phyloP scores from a whole-genome alignment of 2,113 vertebrate genomes.

The Catagonus wagneri region DNA sequence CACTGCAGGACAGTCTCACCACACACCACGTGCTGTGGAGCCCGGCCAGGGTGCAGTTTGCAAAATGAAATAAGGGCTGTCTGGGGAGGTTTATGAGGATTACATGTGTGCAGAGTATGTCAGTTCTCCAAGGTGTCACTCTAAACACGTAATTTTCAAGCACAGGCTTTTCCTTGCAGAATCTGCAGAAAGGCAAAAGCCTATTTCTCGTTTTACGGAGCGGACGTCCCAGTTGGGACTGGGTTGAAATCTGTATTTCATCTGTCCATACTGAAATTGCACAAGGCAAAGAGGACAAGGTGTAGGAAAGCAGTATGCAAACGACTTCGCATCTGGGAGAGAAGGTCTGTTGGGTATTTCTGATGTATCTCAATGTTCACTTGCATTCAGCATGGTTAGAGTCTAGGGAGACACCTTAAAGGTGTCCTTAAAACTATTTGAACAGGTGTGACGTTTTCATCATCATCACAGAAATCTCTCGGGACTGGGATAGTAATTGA shows the following conservation, averaged over 20 bases:
- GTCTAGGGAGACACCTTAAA: neutral
- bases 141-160: conserved; percentile 44
- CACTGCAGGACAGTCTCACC: neutral
- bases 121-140: conserved; percentile 77
- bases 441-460: neutral
- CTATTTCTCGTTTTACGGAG: conserved; percentile 42
- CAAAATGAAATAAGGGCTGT: conserved; percentile 78
- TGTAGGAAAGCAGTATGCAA: conserved; percentile 49
- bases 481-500: neutral
- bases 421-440: neutral
- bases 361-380: conserved; percentile 15
- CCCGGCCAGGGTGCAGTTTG: conserved; percentile 69
- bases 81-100: conserved; percentile 66
- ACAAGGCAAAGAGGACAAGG: conserved; percentile 28
- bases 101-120: conserved; percentile 68
- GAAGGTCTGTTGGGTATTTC: neutral
- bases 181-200: conserved; percentile 29
- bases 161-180: neutral
- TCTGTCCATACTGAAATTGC: conserved; percentile 51
- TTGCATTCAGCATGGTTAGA: neutral
- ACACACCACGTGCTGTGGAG: conserved; percentile 56
- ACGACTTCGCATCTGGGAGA: conserved; percentile 20
- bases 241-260: conserved; percentile 66
- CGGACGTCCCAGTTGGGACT: conserved; percentile 20
- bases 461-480: conserved; percentile 11